These are phyloP conservation scores for Sarcophaga caerulescens DNA, from an alignment of 2,888 invertebrate genomes.

Conservation along the genomic window DNA sequence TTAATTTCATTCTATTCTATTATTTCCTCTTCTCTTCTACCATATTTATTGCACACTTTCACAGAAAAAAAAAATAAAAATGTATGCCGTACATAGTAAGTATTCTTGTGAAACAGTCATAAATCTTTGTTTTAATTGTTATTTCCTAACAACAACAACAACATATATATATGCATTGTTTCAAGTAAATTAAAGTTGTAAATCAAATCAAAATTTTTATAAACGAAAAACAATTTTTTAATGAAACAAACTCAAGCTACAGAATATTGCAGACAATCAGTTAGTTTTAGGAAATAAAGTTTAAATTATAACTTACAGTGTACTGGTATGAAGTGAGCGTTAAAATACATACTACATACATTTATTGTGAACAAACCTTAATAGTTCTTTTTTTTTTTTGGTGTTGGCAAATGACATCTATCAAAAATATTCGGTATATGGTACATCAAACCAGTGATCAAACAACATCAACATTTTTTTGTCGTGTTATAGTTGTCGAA, in stretches of 20 bases:
- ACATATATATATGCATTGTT: slow-evolving; percentile 34
- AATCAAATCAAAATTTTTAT: slow-evolving; percentile 48
- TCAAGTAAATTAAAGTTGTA: slow-evolving; percentile 55
- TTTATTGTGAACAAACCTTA: no score
- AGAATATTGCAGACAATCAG: neutral
- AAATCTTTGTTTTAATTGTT: slow-evolving; percentile 58
- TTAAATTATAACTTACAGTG: no score
- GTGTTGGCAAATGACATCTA: no score
- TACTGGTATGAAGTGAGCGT: no score
- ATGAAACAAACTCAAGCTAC: neutral
- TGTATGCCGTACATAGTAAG: neutral
- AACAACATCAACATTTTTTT: no score
- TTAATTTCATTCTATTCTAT: slow-evolving; percentile 18
- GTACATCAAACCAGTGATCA: no score
- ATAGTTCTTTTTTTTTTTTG: no score
- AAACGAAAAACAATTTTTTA: neutral
- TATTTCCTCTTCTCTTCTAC: neutral
- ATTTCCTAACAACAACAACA: slow-evolving; percentile 28
- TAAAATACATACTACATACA: no score
- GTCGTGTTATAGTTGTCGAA: no score
- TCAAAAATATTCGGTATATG: no score
- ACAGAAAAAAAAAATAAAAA: neutral
- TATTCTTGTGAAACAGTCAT: slow-evolving; percentile 21
- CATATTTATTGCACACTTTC: neutral
- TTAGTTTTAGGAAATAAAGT: neutral